Percentiles rank a stretch among this genome's conserved stretches.
Conservation (phyloP, 1,140 invertebrate species). For the Diorhabda carinulata region DNA sequence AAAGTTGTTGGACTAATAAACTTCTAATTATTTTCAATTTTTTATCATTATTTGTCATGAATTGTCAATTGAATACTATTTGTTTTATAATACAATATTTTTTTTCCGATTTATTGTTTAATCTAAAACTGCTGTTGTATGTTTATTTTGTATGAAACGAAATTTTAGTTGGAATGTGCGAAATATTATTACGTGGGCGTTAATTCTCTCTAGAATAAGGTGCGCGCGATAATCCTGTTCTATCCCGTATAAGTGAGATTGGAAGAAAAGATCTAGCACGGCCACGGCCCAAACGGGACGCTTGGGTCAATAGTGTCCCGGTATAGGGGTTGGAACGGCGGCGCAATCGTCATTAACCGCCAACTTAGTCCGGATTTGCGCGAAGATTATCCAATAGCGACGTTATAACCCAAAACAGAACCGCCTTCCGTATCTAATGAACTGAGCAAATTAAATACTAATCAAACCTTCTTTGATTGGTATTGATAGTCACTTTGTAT, state of each 20-base stretch:
- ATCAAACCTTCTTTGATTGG: background rate
- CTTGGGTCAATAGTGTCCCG: background rate
- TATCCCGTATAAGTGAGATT: constrained; percentile 2
- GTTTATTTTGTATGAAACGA: too few species aligned
- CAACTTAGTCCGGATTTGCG: background rate
- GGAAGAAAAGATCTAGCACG: background rate
- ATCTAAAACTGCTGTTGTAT: too few species aligned
- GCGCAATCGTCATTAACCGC: background rate
- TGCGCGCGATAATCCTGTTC: background rate
- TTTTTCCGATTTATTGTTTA: too few species aligned
- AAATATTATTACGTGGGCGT: background rate
- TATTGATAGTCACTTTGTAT: too few species aligned
- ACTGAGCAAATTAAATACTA: background rate
- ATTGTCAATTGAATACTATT: too few species aligned
- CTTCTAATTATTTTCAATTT: too few species aligned
- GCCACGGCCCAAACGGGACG: background rate
- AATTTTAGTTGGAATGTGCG: too few species aligned
- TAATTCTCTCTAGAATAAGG: background rate
- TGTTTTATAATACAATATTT: too few species aligned
- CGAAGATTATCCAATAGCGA: constrained; percentile 2
- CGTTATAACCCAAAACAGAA: background rate
- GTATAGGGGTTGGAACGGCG: background rate
- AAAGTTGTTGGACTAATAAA: too few species aligned
- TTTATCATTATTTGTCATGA: too few species aligned
- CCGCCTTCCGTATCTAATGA: background rate